A percentile compares a stretch with the other conserved stretches of the same genome.
phyloP scores from a whole-genome alignment of 2,888 invertebrate species.

The Ellobium chinense region DNA sequence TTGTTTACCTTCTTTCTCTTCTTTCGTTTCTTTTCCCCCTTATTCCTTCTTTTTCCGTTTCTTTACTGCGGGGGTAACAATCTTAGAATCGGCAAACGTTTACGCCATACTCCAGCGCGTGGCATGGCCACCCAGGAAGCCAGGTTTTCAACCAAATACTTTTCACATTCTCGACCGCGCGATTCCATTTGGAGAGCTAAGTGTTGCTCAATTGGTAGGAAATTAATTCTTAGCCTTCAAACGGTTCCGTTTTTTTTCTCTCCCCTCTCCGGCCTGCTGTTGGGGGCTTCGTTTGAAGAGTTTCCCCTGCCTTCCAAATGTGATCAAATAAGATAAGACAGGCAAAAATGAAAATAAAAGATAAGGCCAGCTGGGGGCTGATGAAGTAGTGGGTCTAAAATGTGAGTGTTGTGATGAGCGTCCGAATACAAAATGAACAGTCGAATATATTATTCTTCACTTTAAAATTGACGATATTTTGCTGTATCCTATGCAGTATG shows the following conservation, averaged over 20 bases:
- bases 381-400: too few relatives aligned
- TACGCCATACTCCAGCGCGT: background rate
- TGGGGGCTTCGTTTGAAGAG: too few relatives aligned
- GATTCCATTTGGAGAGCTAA: background rate
- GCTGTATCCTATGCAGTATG: too few relatives aligned
- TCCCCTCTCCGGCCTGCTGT: too few relatives aligned
- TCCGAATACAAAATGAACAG: too few relatives aligned
- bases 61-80: background rate
- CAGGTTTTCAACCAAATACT: background rate
- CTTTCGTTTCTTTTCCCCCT: background rate
- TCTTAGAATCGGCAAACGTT: background rate
- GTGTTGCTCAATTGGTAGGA: background rate
- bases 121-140: slow-evolving; percentile 23
- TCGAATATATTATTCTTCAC: too few relatives aligned
- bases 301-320: too few relatives aligned
- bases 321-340: background rate
- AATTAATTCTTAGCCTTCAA: slow-evolving; percentile 1
- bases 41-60: background rate
- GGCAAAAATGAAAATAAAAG: background rate
- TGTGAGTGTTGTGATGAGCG: too few relatives aligned
- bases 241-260: too few relatives aligned
- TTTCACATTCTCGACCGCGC: background rate
- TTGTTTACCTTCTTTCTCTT: background rate
- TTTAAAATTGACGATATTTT: too few relatives aligned
- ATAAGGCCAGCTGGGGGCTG: background rate